A percentile compares a stretch with the other conserved stretches of the same genome.
Evolutionary conservation across 2,113 vertebrate species (phyloP).

Genomic region (Chrysochloris asiatica): DNA sequence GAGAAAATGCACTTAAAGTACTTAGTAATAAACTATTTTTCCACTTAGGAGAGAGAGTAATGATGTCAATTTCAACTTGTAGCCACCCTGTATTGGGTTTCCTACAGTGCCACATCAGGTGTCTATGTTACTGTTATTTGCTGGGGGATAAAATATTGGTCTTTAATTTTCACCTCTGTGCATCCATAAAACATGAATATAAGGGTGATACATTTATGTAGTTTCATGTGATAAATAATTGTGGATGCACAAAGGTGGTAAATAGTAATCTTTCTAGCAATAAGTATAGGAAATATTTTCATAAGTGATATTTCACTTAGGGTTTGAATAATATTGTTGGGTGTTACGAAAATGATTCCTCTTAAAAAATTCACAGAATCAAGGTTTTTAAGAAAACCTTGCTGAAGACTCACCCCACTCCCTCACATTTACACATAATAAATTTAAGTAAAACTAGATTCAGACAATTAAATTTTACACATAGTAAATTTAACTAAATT

Average conservation of each 20-base stretch:
- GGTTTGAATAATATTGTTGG: not conserved
- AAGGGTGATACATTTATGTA: not conserved
- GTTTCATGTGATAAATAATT: conserved; percentile 21
- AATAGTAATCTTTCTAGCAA: conserved; percentile 1
- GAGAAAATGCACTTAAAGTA: conserved; percentile 10
- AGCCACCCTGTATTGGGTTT: too few species aligned
- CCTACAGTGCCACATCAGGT: too few species aligned
- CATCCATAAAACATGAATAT: conserved; percentile 5
- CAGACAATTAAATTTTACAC: not conserved
- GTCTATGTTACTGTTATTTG: conserved; percentile 5
- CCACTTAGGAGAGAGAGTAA: conserved; percentile 1
- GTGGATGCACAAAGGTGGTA: not conserved
- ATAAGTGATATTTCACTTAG: conserved; percentile 24
- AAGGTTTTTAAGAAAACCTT: too few species aligned
- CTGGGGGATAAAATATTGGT: not conserved
- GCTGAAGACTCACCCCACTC: too few species aligned
- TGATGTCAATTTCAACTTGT: not conserved
- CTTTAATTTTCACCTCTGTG: too few species aligned
- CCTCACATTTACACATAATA: too few species aligned
- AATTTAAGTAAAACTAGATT: too few species aligned
- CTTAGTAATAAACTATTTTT: conserved; percentile 27
- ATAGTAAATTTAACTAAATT: conserved; percentile 4
- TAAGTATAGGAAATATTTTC: not conserved
- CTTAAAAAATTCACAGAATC: not conserved
- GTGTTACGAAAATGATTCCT: not conserved